phyloP scores from a whole-genome alignment of 2,113 vertebrate genomes.

The Microcebus lehilahytsara region DNA sequence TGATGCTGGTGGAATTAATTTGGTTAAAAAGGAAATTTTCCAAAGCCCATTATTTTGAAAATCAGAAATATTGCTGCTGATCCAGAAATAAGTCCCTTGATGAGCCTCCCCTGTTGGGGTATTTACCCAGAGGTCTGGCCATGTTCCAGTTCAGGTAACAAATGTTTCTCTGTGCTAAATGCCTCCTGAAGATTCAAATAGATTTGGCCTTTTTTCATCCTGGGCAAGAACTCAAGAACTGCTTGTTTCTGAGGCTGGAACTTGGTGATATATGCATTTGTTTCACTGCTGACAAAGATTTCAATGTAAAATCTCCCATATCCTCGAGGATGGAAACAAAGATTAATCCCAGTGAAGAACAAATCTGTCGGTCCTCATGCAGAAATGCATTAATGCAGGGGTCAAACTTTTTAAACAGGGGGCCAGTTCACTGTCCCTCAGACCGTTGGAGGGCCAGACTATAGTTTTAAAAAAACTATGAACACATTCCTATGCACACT shows the following conservation, averaged over 20 bases:
- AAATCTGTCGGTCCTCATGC: neutral
- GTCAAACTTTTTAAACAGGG: too few relatives aligned
- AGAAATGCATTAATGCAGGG: neutral
- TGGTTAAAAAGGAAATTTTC: neutral
- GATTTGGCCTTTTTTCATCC: neutral
- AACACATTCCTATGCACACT: too few relatives aligned
- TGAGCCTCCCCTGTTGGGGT: neutral
- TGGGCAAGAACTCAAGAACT: neutral
- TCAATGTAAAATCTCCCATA: neutral
- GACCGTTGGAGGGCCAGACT: too few relatives aligned
- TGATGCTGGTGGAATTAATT: neutral
- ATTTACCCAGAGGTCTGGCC: neutral
- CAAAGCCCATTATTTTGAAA: neutral
- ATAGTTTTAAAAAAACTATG: too few relatives aligned
- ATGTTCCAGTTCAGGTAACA: neutral
- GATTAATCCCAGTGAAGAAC: neutral
- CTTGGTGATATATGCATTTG: neutral
- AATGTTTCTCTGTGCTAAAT: neutral
- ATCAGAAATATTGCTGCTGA: neutral
- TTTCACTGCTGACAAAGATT: neutral
- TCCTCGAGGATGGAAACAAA: neutral
- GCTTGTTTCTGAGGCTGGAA: neutral
- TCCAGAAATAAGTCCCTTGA: conserved; percentile 3
- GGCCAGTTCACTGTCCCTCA: too few relatives aligned
- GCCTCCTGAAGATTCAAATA: neutral